phyloP scores from a whole-genome alignment of 2,888 invertebrate genomes.

The Tachina lurida region DNA sequence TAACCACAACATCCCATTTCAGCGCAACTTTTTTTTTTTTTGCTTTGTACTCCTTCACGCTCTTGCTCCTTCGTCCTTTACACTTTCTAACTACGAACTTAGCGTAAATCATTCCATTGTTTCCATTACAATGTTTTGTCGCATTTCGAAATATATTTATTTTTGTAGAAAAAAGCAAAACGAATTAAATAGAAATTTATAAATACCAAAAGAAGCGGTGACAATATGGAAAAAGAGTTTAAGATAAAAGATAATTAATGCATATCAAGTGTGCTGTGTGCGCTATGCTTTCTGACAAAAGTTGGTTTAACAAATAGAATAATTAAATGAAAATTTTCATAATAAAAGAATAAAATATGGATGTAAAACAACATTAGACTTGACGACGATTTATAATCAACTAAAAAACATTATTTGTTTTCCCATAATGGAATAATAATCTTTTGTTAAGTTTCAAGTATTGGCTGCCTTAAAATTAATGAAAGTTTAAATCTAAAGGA shows the following conservation, averaged over 20 bases:
- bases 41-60: background rate
- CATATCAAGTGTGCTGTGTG: conserved; percentile 36
- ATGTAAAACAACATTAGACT: background rate
- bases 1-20: conserved; percentile 21
- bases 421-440: background rate
- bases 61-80: background rate
- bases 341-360: conserved; percentile 18
- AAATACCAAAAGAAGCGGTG: background rate
- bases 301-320: conserved; percentile 57
- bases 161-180: background rate
- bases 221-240: conserved; percentile 2
- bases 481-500: too few species aligned
- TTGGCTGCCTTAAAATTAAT: too few species aligned
- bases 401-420: background rate
- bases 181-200: conserved; percentile 17
- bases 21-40: background rate
- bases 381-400: background rate
- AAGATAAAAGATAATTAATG: conserved; percentile 56
- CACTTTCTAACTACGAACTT: background rate
- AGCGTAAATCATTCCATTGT: conserved; percentile 15
- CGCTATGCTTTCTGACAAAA: conserved; percentile 31
- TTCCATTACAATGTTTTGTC: conserved; percentile 33
- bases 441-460: too few species aligned
- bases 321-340: conserved; percentile 58
- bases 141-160: conserved; percentile 29